Conservation (phyloP, 2,113 vertebrate genomes). For the Phoenicopterus ruber region DNA sequence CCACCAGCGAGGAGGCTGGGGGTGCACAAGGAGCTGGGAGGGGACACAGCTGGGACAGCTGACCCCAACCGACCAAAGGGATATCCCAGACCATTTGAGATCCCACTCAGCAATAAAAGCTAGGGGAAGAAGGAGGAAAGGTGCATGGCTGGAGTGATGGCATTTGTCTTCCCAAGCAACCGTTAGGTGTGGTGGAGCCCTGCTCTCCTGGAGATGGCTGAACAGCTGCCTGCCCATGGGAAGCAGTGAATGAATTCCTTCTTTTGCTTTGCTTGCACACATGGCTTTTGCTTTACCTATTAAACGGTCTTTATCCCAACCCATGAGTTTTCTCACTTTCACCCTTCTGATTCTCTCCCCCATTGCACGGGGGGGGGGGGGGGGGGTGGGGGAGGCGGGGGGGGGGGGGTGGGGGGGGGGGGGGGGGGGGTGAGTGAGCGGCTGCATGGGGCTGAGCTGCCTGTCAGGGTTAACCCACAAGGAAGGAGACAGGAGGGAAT, state of each 20-base stretch:
- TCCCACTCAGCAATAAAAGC: not conserved
- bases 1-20: not conserved
- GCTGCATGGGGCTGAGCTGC: not conserved
- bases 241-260: not conserved
- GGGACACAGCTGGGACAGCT: not conserved
- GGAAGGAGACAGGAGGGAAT: not conserved
- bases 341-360: not conserved
- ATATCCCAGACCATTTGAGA: accelerated
- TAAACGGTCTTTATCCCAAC: not conserved
- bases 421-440: accelerated
- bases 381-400: accelerated
- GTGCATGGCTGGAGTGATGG: accelerated
- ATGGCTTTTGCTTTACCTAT: accelerated
- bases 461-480: accelerated
- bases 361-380: accelerated
- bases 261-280: not conserved
- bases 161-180: not conserved
- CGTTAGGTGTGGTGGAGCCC: accelerated
- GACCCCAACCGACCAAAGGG: not conserved
- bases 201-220: not conserved
- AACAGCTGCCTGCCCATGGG: accelerated
- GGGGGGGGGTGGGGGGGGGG: accelerated
- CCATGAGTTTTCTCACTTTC: not conserved
- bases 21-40: not conserved
- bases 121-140: not conserved